Conservation (phyloP, 2,113 vertebrate genomes). For the Brachyhypopomus occidentalis region DNA sequence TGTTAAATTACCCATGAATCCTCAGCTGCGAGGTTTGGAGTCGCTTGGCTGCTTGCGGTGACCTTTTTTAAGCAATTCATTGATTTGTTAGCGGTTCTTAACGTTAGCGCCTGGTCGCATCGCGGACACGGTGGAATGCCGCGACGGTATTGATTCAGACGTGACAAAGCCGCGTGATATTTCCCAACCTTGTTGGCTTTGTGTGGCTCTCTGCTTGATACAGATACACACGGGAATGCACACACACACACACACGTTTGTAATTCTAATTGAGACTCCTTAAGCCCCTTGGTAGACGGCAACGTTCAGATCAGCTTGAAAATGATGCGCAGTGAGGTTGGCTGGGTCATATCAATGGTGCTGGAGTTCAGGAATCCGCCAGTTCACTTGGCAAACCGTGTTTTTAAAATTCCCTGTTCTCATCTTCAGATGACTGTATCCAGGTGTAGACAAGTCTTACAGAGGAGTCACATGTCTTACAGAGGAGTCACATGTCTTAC, state of each 20-base stretch:
- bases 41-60: slow-evolving; percentile 45
- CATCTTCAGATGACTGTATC: too few species aligned
- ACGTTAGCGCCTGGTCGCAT: slow-evolving; percentile 27
- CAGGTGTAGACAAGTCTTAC: too few species aligned
- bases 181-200: slow-evolving; percentile 46
- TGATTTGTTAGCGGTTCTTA: slow-evolving; percentile 56
- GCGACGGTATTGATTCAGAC: slow-evolving; percentile 48
- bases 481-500: too few species aligned
- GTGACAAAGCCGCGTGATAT: slow-evolving; percentile 47
- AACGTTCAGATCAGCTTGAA: not conserved
- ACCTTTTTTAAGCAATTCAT: slow-evolving; percentile 60
- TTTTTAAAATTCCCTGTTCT: too few species aligned
- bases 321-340: not conserved
- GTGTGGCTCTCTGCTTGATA: slow-evolving; percentile 28
- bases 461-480: too few species aligned
- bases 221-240: not conserved
- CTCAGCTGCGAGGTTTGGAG: slow-evolving; percentile 40
- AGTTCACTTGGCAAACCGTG: not conserved
- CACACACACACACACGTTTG: slow-evolving; percentile 9
- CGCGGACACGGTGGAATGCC: slow-evolving; percentile 33
- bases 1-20: slow-evolving; percentile 57
- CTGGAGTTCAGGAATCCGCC: not conserved
- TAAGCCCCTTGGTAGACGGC: not conserved
- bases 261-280: slow-evolving; percentile 8
- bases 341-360: not conserved